Conservation (phyloP, 1,140 invertebrate species). For the Diachasma alloeum region DNA sequence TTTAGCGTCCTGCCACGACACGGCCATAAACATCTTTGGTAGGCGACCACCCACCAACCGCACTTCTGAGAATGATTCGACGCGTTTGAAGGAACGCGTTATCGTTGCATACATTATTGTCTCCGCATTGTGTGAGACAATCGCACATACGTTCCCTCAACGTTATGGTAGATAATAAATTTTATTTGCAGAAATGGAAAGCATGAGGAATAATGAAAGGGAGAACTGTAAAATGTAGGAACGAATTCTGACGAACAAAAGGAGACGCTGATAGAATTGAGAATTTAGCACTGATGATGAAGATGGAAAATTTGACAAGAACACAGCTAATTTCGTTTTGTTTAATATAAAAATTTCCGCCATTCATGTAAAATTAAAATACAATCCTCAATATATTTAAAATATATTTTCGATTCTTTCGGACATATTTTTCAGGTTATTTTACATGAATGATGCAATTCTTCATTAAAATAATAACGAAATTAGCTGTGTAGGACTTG, state of each 20-base stretch:
- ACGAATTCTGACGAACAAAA: too few relatives aligned
- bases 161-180: not conserved
- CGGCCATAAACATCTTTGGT: conserved; percentile 32
- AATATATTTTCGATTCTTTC: too few relatives aligned
- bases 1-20: not conserved
- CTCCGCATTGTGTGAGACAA: conserved; percentile 1
- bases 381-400: too few relatives aligned
- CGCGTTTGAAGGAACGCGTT: not conserved
- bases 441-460: too few relatives aligned
- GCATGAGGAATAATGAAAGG: not conserved
- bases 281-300: not conserved
- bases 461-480: too few relatives aligned
- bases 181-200: not conserved
- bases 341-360: too few relatives aligned
- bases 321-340: too few relatives aligned
- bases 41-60: conserved; percentile 32
- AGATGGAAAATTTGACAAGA: too few relatives aligned
- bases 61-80: conserved; percentile 12
- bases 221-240: too few relatives aligned
- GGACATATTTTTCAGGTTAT: too few relatives aligned
- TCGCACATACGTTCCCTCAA: not conserved
- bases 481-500: too few relatives aligned
- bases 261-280: not conserved
- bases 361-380: too few relatives aligned
- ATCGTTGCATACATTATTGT: not conserved